Percentiles rank a stretch among this genome's conserved stretches.
phyloP scores from a whole-genome alignment of 2,113 vertebrate species.

The Seriola dumerili region DNA sequence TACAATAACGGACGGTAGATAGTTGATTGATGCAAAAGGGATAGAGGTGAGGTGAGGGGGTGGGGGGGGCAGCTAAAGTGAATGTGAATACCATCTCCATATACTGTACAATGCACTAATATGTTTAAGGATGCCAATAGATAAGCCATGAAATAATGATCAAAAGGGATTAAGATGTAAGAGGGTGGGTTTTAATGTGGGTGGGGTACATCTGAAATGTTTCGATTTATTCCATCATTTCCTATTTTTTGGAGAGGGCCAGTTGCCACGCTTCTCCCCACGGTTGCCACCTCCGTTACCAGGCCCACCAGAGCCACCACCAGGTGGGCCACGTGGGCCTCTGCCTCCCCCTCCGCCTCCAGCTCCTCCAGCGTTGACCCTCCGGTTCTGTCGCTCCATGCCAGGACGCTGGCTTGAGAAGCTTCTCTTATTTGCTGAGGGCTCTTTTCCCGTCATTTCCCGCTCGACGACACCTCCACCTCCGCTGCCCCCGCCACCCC shows the following conservation, averaged over 20 bases:
- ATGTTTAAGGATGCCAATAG: constrained; percentile 66
- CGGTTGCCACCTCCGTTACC: constrained; percentile 83
- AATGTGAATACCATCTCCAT: constrained; percentile 78
- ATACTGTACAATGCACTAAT: constrained; percentile 80
- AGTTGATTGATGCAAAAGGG: constrained; percentile 62
- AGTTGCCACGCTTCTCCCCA: constrained; percentile 88
- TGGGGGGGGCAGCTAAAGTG: constrained; percentile 39
- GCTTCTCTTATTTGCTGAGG: constrained; percentile 89
- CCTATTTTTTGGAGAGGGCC: constrained; percentile 93
- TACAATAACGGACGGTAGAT: constrained; percentile 78
- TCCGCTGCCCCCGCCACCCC: constrained; percentile 75
- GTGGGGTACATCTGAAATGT: constrained; percentile 75
- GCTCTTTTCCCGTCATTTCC: constrained; percentile 82
- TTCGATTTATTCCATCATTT: constrained; percentile 83
- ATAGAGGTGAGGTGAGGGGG: constrained; percentile 37
- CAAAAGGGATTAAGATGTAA: constrained; percentile 62
- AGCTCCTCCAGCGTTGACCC: constrained; percentile 84
- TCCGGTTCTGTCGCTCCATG: constrained; percentile 93
- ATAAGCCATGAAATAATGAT: constrained; percentile 67
- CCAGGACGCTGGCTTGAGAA: constrained; percentile 94
- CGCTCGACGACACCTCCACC: constrained; percentile 82
- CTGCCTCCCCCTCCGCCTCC: constrained; percentile 83
- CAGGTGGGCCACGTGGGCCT: constrained; percentile 81
- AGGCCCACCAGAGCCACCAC: constrained; percentile 74
- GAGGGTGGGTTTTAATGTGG: constrained; percentile 44